Conservation (phyloP, 2,888 invertebrate genomes). For the Sepioteuthis lessoniana region DNA sequence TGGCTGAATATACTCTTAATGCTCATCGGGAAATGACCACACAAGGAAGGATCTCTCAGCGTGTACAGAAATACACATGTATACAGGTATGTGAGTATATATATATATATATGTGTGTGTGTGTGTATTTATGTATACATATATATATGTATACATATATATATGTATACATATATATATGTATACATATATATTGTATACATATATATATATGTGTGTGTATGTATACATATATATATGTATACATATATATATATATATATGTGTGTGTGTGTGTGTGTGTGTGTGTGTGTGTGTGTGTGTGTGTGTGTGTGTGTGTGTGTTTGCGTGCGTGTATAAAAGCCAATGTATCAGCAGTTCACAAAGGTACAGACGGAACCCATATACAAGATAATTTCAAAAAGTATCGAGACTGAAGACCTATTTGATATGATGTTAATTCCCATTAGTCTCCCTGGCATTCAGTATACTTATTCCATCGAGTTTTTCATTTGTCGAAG, state of each 20-base stretch:
- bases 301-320: conserved; percentile 2
- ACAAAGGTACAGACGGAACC: no score
- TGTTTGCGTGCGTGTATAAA: not conserved
- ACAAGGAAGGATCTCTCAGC: not conserved
- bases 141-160: not conserved
- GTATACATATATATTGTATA: conserved; percentile 24
- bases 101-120: conserved; percentile 24
- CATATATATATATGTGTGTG: not conserved
- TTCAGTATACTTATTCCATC: no score
- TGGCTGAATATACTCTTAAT: not conserved
- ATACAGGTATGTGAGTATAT: conserved; percentile 35
- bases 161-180: not conserved
- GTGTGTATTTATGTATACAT: conserved; percentile 1
- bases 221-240: not conserved
- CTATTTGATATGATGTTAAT: no score
- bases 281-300: not conserved
- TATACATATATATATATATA: conserved; percentile 38
- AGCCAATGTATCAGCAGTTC: no score
- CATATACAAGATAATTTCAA: no score
- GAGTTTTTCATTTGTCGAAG: no score
- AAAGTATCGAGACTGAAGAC: no score
- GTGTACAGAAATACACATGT: not conserved
- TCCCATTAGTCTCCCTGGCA: no score
- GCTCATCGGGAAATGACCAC: no score
- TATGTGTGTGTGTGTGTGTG: not conserved